Base-by-base conservation (phyloP, 2,113 vertebrate species). In the Orycteropus afer region DNA sequence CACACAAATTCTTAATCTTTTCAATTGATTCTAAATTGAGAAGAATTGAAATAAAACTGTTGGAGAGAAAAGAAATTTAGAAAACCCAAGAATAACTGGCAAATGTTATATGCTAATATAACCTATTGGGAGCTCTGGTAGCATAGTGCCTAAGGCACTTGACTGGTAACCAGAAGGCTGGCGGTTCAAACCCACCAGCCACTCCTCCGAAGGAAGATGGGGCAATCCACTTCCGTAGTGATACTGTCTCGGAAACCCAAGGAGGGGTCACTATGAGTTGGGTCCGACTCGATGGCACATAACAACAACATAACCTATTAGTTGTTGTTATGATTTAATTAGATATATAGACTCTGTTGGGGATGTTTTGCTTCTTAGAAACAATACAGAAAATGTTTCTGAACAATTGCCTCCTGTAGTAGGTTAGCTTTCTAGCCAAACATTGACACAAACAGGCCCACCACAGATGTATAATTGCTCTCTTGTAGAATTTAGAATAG, bases 1-100 rank as follows among this genome's bases (percentile, higher is more conserved):
- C 6, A 8, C 0, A 76, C 49, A 71, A 53, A 95, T 67, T 79
- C 49, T 96, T 79, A 79, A 49, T 84, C n/a, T 67, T 15, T 67
- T 89, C 25, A 79, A 22, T 15, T 74, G 37, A 25, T 37, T 90
- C 47, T 88, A 53, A 93, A 76, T 94, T 74, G 87, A 87, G 27
- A 37, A 73, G 25, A 71, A 18, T 67, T 93, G 47, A 97, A 86
- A 80, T 37, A 89, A 34, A 76, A 74, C 14, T 29, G 5, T 82
- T 67, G 4, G 89, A 73, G 29, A 77, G 10, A 81, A 88, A 88
- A 80, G 63, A 7, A 63, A 77, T 61, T 61, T 76, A 80, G 90
- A 88, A 94, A 96, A 57, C 29, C 40, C 29, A 77, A 87, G 22
- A 18, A 49, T 3, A 40, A 45, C 67, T 79, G 63, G 49, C 71